Conservation (phyloP, 2,888 invertebrate genomes). For the Ophion ellenae region DNA sequence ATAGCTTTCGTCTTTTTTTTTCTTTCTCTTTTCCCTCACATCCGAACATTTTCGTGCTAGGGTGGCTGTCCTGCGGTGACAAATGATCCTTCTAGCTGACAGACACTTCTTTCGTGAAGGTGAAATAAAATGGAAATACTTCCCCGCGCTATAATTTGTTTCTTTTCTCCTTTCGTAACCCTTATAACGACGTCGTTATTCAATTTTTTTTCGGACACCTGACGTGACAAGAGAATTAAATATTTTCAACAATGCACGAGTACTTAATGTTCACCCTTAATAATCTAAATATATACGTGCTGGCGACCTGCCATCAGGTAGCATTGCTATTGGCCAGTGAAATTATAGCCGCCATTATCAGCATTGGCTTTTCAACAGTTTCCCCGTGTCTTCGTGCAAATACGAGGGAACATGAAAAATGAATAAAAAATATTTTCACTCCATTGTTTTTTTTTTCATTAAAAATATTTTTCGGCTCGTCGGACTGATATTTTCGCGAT, state of each 20-base stretch:
- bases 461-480: too few relatives aligned
- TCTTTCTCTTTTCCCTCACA: conserved; percentile 6
- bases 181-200: not conserved
- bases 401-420: not conserved
- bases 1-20: conserved; percentile 28
- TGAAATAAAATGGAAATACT: conserved; percentile 1
- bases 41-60: not conserved
- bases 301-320: not conserved
- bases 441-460: not conserved
- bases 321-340: not conserved
- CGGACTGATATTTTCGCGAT: too few relatives aligned
- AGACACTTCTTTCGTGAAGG: conserved; percentile 1
- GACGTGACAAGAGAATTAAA: not conserved
- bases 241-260: not conserved
- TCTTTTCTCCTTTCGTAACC: not conserved
- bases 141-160: not conserved
- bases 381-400: not conserved
- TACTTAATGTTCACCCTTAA: not conserved
- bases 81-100: conserved; percentile 10
- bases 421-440: not conserved
- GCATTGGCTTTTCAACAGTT: not conserved
- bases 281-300: not conserved
- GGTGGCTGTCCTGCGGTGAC: conserved; percentile 7
- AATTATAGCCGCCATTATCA: too few relatives aligned
- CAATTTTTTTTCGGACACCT: not conserved